phyloP scores from a whole-genome alignment of 2,797 vertebrate species.

The Thripadectes ignobilis region DNA sequence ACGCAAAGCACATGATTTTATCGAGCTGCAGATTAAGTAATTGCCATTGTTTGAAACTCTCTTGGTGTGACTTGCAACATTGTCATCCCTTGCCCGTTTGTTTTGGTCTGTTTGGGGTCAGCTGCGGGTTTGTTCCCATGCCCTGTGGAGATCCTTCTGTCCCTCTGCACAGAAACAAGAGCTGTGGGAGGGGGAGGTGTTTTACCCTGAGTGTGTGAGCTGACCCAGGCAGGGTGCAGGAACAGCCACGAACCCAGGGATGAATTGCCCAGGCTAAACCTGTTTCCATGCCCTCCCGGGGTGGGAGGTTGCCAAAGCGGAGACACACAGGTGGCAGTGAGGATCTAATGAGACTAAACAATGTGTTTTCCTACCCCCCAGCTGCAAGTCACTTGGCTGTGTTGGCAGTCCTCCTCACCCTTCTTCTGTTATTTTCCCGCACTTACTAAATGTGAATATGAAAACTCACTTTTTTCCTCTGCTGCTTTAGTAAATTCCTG shows the following conservation, averaged over 20 bases:
- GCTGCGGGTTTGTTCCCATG: not conserved
- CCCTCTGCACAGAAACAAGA: not conserved
- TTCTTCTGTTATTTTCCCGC: not conserved
- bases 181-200: not conserved
- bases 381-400: not conserved
- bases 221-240: not conserved
- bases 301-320: not conserved
- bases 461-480: not conserved
- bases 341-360: not conserved
- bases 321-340: too few species aligned
- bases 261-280: not conserved
- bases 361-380: not conserved
- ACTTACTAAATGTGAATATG: not conserved
- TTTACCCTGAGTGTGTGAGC: not conserved
- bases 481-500: not conserved
- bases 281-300: accelerated
- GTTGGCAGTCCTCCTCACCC: not conserved
- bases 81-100: not conserved
- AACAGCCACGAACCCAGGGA: accelerated
- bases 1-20: not conserved
- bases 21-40: not conserved
- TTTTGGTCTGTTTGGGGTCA: not conserved
- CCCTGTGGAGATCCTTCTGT: not conserved
- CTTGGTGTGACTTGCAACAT: not conserved
- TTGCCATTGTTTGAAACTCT: not conserved